Conservation (phyloP, 2,113 vertebrate genomes). For the Larimichthys crocea region DNA sequence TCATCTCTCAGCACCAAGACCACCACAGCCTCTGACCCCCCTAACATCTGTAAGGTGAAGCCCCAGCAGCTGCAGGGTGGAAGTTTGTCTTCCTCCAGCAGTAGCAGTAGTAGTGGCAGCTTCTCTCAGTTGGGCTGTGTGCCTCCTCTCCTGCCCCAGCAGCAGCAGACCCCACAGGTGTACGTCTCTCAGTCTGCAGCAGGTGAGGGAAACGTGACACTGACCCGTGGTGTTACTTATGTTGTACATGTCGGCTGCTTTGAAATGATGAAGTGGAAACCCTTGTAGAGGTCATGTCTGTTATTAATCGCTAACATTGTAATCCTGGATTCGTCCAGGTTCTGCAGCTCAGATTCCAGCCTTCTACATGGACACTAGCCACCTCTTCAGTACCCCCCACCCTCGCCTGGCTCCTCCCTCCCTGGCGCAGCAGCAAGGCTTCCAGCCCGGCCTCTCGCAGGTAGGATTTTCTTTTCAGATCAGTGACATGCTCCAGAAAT, state of each 20-base stretch:
- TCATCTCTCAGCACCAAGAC: slow-evolving; percentile 97
- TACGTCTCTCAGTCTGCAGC: slow-evolving; percentile 98
- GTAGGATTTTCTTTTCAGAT: slow-evolving; percentile 73
- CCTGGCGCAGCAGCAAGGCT: slow-evolving; percentile 96
- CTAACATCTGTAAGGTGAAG: slow-evolving; percentile 99
- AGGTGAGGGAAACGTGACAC: slow-evolving; percentile 83
- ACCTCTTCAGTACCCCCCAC: slow-evolving; percentile 94
- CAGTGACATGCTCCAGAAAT: background rate
- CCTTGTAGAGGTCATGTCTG: background rate
- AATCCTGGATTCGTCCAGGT: slow-evolving; percentile 54
- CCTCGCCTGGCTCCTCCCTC: slow-evolving; percentile 93
- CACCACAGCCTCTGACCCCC: slow-evolving; percentile 95
- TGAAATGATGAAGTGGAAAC: too few species aligned
- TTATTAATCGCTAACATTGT: background rate
- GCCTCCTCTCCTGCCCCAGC: slow-evolving; percentile 94
- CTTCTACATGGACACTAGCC: slow-evolving; percentile 99
- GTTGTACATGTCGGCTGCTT: background rate
- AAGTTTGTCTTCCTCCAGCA: slow-evolving; percentile 83
- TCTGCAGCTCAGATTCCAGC: slow-evolving; percentile 94
- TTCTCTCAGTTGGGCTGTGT: slow-evolving; percentile 97
- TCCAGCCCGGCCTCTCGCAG: slow-evolving; percentile 97
- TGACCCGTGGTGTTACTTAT: too few species aligned
- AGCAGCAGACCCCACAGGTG: slow-evolving; percentile 96
- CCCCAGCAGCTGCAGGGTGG: slow-evolving; percentile 95
- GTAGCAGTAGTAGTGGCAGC: slow-evolving; percentile 86